phyloP scores from a whole-genome alignment of 2,113 vertebrate species.

The Capricornis sumatraensis region DNA sequence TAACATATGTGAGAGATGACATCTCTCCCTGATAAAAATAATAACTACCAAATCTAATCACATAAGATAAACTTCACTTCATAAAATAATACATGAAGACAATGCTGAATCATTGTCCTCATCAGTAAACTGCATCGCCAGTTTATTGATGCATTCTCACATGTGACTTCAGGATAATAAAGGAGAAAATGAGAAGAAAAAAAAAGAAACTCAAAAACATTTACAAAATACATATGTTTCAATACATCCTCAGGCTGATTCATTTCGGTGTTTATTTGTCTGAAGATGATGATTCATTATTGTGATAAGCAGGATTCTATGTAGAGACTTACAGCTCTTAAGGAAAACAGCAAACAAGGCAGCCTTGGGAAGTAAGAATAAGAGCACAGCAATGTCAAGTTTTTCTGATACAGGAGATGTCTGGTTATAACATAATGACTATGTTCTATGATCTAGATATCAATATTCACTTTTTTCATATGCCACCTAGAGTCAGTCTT shows the following conservation, averaged over 20 bases:
- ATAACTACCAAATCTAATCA: background rate
- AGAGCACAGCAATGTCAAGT: background rate
- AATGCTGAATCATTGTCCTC: background rate
- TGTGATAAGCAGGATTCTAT: background rate
- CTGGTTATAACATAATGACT: background rate
- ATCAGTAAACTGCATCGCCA: background rate
- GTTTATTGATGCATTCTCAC: background rate
- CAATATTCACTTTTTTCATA: background rate
- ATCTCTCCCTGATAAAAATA: background rate
- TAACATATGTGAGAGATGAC: background rate
- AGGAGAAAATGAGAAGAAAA: background rate
- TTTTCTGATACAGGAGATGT: background rate
- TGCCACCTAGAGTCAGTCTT: background rate
- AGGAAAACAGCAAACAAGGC: background rate
- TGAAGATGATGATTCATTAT: background rate
- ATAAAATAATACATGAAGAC: background rate
- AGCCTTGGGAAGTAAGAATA: background rate
- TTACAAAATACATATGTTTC: background rate
- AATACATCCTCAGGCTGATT: background rate
- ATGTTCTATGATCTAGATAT: background rate
- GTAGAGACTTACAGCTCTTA: background rate
- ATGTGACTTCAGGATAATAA: slow-evolving; percentile 14
- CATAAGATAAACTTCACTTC: background rate
- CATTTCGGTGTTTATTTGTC: background rate
- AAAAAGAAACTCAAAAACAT: background rate